A percentile compares a stretch with the other conserved stretches of the same genome.
Evolutionary conservation across 1,140 invertebrate species (phyloP).

Genomic region (Pristionchus pacificus): DNA sequence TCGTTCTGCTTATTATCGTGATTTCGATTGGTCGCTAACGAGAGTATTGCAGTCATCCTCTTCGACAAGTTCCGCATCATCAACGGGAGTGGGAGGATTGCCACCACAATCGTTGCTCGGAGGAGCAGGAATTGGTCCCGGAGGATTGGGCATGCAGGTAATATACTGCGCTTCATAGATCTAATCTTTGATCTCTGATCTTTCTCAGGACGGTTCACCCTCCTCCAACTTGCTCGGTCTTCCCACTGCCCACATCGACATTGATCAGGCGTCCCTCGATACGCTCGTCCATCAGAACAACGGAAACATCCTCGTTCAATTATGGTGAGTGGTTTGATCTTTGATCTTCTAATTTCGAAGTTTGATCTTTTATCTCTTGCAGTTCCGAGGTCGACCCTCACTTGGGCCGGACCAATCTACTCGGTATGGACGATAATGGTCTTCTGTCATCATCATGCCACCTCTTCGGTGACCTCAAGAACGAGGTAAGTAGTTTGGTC

Average conservation of each 20-base stretch:
- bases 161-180: too few relatives aligned
- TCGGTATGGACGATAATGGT: constrained; percentile 7
- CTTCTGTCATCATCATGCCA: background rate
- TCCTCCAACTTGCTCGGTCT: too few relatives aligned
- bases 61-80: background rate
- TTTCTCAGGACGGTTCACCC: too few relatives aligned
- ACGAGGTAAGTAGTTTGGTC: background rate
- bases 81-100: too few relatives aligned
- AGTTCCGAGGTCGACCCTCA: background rate
- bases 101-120: too few relatives aligned
- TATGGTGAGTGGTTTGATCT: constrained; percentile 24
- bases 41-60: background rate
- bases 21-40: background rate
- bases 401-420: constrained; percentile 2
- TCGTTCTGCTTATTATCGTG: background rate
- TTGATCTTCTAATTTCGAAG: constrained; percentile 13
- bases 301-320: constrained; percentile 30
- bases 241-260: too few relatives aligned
- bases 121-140: too few relatives aligned
- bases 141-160: too few relatives aligned
- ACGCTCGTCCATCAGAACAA: constrained; percentile 32
- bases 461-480: constrained; percentile 21
- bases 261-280: constrained; percentile 29
- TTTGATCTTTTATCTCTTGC: constrained; percentile 18
- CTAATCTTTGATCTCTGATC: too few relatives aligned